Evolutionary conservation across 2,888 invertebrate genomes (phyloP).

Genomic region (Agapostemon virescens): DNA sequence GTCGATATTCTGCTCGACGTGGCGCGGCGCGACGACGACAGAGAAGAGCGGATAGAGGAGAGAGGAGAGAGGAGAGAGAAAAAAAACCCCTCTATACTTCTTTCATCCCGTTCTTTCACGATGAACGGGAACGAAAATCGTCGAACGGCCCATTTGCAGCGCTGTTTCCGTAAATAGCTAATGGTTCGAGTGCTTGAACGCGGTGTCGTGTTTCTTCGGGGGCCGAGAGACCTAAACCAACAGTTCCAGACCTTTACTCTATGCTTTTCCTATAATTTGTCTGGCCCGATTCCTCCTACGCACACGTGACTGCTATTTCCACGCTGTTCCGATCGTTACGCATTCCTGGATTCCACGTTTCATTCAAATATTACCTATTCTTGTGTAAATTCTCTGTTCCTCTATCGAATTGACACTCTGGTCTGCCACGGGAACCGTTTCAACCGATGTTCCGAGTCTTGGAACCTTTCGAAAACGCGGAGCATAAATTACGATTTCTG

Average conservation of each 20-base stretch:
- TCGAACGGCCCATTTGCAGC: constrained; percentile 76
- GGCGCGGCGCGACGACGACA: not conserved
- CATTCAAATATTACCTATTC: not conserved
- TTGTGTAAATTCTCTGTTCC: not conserved
- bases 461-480: too few relatives aligned
- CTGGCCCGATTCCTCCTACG: constrained; percentile 30
- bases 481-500: too few relatives aligned
- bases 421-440: not conserved
- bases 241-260: constrained; percentile 37
- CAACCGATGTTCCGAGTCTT: not conserved
- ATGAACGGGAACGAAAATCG: constrained; percentile 64
- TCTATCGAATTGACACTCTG: too few relatives aligned
- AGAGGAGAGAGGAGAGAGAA: not conserved
- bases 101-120: constrained; percentile 39
- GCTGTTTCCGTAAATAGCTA: constrained; percentile 79
- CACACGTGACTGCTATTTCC: constrained; percentile 49
- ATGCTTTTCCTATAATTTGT: constrained; percentile 52
- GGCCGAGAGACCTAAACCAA: constrained; percentile 57
- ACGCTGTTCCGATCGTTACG: constrained; percentile 45
- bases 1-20: constrained; percentile 44
- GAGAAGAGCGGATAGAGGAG: too few relatives aligned
- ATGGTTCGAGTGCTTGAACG: constrained; percentile 72
- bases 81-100: constrained; percentile 47
- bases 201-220: constrained; percentile 75
- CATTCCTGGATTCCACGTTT: constrained; percentile 34